These are phyloP conservation scores for Bradypodion pumilum DNA, from an alignment of 2,797 vertebrate genomes.

Conservation along the genomic window DNA sequence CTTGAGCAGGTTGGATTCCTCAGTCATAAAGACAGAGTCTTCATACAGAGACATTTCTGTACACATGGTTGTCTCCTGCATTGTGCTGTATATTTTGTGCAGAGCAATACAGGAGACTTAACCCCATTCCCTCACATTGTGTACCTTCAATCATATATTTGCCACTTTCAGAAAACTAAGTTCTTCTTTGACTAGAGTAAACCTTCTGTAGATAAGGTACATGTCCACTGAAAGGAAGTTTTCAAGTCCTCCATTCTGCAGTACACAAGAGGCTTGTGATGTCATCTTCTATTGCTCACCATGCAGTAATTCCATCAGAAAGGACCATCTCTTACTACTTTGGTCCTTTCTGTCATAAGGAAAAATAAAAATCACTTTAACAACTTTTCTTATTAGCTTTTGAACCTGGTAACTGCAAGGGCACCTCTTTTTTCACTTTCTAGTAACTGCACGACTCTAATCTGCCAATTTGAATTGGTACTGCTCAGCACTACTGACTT, in stretches of 20 bases:
- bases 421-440: background rate
- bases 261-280: background rate
- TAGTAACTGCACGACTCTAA: constrained; percentile 1
- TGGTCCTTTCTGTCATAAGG: constrained; percentile 20
- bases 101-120: no score
- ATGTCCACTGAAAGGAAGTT: background rate
- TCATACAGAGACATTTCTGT: background rate
- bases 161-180: background rate
- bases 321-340: background rate
- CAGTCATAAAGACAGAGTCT: background rate
- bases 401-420: background rate
- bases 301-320: background rate
- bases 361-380: constrained; percentile 18
- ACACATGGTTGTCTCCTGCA: background rate
- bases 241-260: background rate
- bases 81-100: background rate
- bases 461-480: constrained; percentile 25
- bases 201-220: background rate
- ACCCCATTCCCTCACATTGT: background rate
- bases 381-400: constrained; percentile 26
- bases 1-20: no score
- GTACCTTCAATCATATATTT: background rate
- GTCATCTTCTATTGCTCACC: background rate
- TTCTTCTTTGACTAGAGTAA: background rate
- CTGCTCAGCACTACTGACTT: background rate